These are phyloP conservation scores for Acleris holmiana DNA, from an alignment of 2,888 invertebrate genomes.

Conservation along the genomic window DNA sequence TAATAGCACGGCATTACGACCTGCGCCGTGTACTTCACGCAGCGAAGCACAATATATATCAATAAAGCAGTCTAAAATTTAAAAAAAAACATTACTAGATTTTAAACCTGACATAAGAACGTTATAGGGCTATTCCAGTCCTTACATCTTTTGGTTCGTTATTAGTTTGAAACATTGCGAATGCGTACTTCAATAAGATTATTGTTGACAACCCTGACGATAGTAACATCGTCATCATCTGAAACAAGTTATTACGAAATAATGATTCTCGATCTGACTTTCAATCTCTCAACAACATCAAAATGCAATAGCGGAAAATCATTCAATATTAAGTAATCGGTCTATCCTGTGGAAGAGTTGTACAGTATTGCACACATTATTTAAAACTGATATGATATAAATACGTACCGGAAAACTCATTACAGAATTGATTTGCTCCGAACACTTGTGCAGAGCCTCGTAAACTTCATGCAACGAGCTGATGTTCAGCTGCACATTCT, in stretches of 20 bases:
- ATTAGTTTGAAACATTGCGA: conserved; percentile 52
- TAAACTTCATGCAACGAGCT: conserved; percentile 61
- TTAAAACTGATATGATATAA: too few relatives aligned
- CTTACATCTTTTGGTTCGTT: conserved; percentile 46
- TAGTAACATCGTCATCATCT: conserved; percentile 63
- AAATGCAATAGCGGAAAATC: too few relatives aligned
- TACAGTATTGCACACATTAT: too few relatives aligned
- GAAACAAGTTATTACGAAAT: conserved; percentile 39
- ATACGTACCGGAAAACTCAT: conserved; percentile 65
- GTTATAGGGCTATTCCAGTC: conserved; percentile 4
- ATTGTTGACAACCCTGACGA: conserved; percentile 64
- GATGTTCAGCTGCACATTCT: conserved; percentile 56
- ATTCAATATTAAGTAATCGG: too few relatives aligned
- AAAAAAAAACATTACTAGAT: background rate
- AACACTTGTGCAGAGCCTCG: conserved; percentile 63
- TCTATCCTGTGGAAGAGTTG: too few relatives aligned
- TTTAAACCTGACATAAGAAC: background rate
- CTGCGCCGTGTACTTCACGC: conserved; percentile 59
- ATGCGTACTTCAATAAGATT: conserved; percentile 58
- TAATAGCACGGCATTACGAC: conserved; percentile 65
- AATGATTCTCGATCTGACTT: too few relatives aligned
- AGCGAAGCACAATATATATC: conserved; percentile 51
- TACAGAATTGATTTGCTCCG: conserved; percentile 61
- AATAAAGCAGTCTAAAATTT: conserved; percentile 40
- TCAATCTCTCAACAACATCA: conserved; percentile 33